phyloP scores from a whole-genome alignment of 2,888 invertebrate species.

The Rhaphigaster nebulosa region DNA sequence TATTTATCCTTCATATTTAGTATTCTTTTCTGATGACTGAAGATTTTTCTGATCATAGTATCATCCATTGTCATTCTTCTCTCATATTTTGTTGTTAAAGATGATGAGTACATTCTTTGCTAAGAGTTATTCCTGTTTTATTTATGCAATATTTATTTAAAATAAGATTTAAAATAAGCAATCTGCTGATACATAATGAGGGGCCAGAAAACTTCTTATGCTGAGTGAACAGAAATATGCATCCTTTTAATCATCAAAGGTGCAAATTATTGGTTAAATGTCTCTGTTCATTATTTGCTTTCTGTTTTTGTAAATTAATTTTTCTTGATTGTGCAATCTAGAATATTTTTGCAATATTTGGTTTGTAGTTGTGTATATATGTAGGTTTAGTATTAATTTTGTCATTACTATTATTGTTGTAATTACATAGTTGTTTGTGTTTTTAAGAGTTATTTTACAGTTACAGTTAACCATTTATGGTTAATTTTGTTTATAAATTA shows the following conservation, averaged over 20 bases:
- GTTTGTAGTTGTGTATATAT: not conserved
- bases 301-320: not conserved
- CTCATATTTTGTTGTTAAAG: too few species aligned
- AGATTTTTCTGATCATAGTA: too few species aligned
- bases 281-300: not conserved
- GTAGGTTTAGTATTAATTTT: not conserved
- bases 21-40: too few species aligned
- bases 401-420: not conserved
- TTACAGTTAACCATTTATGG: not conserved
- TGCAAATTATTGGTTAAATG: not conserved
- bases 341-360: not conserved
- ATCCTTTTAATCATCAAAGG: not conserved
- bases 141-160: not conserved
- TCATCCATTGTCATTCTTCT: too few species aligned
- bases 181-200: not conserved
- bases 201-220: not conserved
- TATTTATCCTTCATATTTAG: too few species aligned
- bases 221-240: not conserved
- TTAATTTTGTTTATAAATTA: not conserved
- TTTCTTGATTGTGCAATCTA: not conserved
- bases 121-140: not conserved
- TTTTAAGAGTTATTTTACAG: not conserved
- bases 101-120: too few species aligned
- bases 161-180: not conserved
- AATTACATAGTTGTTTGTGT: not conserved